phyloP scores from a whole-genome alignment of 2,113 vertebrate genomes.

The Brienomyrus brachyistius region DNA sequence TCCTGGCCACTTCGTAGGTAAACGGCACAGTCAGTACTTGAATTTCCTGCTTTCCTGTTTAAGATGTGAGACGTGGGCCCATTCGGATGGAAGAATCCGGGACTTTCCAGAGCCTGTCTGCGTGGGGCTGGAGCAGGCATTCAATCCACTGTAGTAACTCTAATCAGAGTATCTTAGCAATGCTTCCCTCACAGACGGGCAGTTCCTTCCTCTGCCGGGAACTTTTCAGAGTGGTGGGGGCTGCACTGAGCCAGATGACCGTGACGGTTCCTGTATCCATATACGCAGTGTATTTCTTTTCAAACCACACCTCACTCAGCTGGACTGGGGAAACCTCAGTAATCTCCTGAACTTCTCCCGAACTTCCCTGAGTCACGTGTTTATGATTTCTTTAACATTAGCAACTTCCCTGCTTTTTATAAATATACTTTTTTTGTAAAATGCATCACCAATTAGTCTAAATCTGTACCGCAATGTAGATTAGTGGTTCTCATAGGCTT shows the following conservation, averaged over 20 bases:
- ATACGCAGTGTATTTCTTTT: not conserved
- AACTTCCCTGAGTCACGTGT: not conserved
- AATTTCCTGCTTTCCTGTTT: constrained; percentile 5
- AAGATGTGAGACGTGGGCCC: not conserved
- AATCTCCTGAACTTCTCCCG: not conserved
- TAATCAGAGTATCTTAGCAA: not conserved
- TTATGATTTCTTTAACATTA: not conserved
- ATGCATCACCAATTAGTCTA: not conserved
- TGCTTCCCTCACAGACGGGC: not conserved
- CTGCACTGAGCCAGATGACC: not conserved
- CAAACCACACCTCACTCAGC: not conserved
- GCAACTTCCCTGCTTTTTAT: not conserved
- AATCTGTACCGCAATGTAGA: not conserved
- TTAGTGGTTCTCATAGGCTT: not conserved
- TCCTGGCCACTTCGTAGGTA: not conserved
- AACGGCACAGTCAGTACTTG: not conserved
- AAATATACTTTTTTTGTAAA: not conserved
- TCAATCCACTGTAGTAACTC: too few relatives aligned
- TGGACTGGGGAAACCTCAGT: not conserved
- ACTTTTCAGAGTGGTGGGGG: not conserved
- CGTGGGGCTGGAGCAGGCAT: not conserved
- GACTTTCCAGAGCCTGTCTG: not conserved
- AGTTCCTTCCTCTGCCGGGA: not conserved
- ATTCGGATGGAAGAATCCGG: not conserved
- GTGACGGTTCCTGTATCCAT: not conserved